Base-by-base conservation (phyloP, 2,797 vertebrate genomes). In the Anabacerthia variegaticeps region DNA sequence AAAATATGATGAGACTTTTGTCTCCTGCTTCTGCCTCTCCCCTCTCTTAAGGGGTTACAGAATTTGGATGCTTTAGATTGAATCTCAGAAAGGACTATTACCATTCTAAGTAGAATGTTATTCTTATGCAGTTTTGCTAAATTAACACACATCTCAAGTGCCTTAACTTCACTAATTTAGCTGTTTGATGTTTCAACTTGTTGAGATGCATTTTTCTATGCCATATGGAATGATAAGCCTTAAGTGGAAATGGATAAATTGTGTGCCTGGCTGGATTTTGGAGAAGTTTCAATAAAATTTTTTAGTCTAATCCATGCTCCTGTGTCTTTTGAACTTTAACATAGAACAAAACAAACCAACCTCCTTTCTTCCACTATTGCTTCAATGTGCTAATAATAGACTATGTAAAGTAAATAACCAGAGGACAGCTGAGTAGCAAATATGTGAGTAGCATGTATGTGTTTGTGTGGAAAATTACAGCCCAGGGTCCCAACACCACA, bases 101-200 rank as follows among this genome's bases (percentile, higher is more conserved):
- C 74, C 14, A 49, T 87, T 97, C 89, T 72, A 89, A 93, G 75
- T 85, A 66, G 56, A 89, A 81, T 89, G 76, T 96, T 96, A 46
- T 68, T 95, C 77, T 97, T 96, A 88, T 30, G 51, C 91, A 96
- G 90, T 92, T 92, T 94, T 96, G 71, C 91, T 91, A 85, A 95
- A 89, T 96, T 97, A 89, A 96, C 95, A 96, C 89, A 92, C 46
- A 79, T 97, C 88, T 94, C 80, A 98, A 98, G 98, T 98, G 98
- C 98, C 98, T 98, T 98, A 98, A 96, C 91, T 93, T 96, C 48
- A 90, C 74, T 97, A 92, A 97, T 93, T 73, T 92, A 78, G 85
- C 94, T 96, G 92, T 97, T 93, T 93, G 92, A 85, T 84, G 85
- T 91, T 94, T 93, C 88, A 48, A 7, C 59, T 94, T 63, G 43